Evolutionary conservation across 2,888 invertebrate species (phyloP).

Genomic region (Polydrusus cervinus): DNA sequence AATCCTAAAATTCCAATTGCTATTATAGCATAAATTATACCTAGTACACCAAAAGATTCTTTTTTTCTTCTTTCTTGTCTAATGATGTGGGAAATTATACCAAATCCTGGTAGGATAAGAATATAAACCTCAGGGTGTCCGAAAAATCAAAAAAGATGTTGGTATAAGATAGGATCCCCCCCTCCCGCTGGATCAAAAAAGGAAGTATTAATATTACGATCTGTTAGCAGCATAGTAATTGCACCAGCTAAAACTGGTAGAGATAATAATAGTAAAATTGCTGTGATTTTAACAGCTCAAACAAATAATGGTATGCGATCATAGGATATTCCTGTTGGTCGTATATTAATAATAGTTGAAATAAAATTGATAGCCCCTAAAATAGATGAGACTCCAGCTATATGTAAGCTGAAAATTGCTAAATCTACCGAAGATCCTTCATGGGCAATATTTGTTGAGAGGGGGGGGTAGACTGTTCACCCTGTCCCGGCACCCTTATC

Average conservation of each 20-base stretch:
- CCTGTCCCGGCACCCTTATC: constrained; percentile 85
- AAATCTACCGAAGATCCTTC: constrained; percentile 81
- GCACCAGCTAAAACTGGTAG: constrained; percentile 86
- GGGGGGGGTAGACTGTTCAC: constrained; percentile 74
- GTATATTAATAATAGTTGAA: constrained; percentile 84
- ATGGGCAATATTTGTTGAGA: constrained; percentile 79
- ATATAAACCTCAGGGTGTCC: constrained; percentile 91
- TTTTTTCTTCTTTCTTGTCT: constrained; percentile 83
- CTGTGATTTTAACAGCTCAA: constrained; percentile 82
- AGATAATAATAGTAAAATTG: constrained; percentile 78
- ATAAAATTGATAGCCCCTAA: constrained; percentile 88
- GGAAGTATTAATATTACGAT: constrained; percentile 86
- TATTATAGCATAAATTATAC: constrained; percentile 90
- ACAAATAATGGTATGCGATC: constrained; percentile 83
- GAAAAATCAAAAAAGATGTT: constrained; percentile 92
- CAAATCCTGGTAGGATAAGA: constrained; percentile 89
- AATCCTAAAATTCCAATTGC: constrained; percentile 89
- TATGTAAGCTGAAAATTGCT: constrained; percentile 84
- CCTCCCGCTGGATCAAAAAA: constrained; percentile 88
- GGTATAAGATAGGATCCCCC: constrained; percentile 86
- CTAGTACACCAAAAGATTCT: constrained; percentile 81
- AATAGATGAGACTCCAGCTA: constrained; percentile 84
- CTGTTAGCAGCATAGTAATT: constrained; percentile 85
- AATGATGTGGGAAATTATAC: constrained; percentile 86
- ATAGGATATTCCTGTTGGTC: constrained; percentile 75